phyloP scores from a whole-genome alignment of 2,113 vertebrate species.

The Ariopsis seemanni region DNA sequence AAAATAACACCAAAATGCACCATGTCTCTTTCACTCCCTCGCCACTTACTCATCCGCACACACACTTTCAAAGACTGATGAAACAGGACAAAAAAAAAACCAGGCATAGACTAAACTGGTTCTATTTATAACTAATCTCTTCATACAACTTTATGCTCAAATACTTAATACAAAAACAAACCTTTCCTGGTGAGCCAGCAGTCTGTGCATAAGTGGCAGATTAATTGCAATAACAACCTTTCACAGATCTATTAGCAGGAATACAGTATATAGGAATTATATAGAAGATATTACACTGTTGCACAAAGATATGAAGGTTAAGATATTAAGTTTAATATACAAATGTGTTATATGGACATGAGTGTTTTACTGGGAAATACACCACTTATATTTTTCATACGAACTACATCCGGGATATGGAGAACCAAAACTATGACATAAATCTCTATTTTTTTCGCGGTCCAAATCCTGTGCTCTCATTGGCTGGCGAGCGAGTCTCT shows the following conservation, averaged over 20 bases:
- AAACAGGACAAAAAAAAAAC: not conserved
- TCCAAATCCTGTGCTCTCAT: too few species aligned
- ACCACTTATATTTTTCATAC: too few species aligned
- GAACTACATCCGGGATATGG: too few species aligned
- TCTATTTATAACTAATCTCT: conserved; percentile 13
- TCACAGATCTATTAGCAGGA: not conserved
- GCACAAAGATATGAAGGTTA: too few species aligned
- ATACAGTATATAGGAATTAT: not conserved
- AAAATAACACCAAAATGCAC: conserved; percentile 34
- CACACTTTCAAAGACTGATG: conserved; percentile 8
- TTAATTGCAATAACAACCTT: not conserved
- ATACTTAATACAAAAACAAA: not conserved
- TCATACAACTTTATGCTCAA: not conserved
- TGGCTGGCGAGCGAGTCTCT: too few species aligned
- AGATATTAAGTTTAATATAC: too few species aligned
- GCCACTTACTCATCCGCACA: conserved; percentile 11
- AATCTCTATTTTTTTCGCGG: too few species aligned
- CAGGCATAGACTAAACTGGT: not conserved
- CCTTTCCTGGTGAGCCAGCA: not conserved
- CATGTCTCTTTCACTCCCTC: not conserved
- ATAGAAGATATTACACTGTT: too few species aligned
- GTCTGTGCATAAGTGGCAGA: not conserved
- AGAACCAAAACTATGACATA: too few species aligned
- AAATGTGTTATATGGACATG: too few species aligned
- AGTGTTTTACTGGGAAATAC: too few species aligned